Conservation (phyloP, 2,888 invertebrate species). For the Coenonympha arcania region DNA sequence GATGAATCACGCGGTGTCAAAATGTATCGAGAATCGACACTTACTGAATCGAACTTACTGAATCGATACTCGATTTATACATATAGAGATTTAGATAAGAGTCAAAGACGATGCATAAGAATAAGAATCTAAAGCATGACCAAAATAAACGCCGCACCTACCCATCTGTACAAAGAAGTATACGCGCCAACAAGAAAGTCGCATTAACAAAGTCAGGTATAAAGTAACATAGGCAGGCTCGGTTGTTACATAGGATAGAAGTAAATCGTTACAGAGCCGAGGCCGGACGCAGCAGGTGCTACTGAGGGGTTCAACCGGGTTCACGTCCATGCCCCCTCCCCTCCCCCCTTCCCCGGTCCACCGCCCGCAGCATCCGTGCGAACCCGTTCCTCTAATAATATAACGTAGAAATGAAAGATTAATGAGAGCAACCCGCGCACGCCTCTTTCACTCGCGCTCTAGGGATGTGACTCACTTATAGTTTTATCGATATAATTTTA, state of each 20-base stretch:
- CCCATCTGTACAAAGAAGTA: slow-evolving; percentile 13
- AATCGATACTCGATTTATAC: no score
- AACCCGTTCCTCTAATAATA: slow-evolving; percentile 74
- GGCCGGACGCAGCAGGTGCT: slow-evolving; percentile 71
- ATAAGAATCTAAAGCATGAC: background rate
- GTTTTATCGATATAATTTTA: slow-evolving; percentile 15
- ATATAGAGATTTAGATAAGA: no score
- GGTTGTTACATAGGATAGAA: slow-evolving; percentile 30
- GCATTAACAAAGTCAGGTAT: slow-evolving; percentile 22
- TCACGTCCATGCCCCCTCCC: slow-evolving; percentile 42
- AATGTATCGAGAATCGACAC: no score
- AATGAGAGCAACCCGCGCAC: slow-evolving; percentile 73
- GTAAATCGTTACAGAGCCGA: slow-evolving; percentile 26
- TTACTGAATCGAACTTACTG: no score
- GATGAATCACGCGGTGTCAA: no score
- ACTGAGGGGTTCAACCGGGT: slow-evolving; percentile 70
- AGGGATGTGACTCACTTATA: slow-evolving; percentile 36
- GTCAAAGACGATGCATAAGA: no score
- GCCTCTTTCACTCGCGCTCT: slow-evolving; percentile 64
- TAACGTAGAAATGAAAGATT: slow-evolving; percentile 74
- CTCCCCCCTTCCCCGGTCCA: slow-evolving; percentile 29
- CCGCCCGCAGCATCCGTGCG: slow-evolving; percentile 65
- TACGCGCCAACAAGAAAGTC: slow-evolving; percentile 20
- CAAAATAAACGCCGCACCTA: background rate
- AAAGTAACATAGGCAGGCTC: slow-evolving; percentile 21